Conservation (phyloP, 2,113 vertebrate genomes). For the Leucopternis melanops region DNA sequence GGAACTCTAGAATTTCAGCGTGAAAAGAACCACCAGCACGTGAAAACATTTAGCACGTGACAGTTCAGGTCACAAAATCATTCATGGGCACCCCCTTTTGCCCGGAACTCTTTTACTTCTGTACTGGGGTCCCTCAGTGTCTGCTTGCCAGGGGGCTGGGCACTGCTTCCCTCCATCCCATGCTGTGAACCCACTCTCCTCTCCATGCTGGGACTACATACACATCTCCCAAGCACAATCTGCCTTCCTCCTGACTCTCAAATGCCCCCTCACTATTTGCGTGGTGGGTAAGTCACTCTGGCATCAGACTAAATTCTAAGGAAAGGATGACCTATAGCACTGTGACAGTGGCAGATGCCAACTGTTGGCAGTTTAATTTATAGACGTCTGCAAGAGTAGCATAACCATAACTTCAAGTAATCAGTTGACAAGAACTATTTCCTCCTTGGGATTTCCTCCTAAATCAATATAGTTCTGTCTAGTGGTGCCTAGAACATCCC, state of each 20-base stretch:
- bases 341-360: slow-evolving; percentile 37
- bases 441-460: slow-evolving; percentile 53
- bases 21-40: neutral
- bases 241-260: neutral
- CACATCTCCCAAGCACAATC: neutral
- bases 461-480: slow-evolving; percentile 31
- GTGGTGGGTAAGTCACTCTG: neutral
- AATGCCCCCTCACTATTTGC: neutral
- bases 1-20: neutral
- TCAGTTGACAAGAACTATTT: slow-evolving; percentile 52
- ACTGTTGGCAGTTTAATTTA: slow-evolving; percentile 31
- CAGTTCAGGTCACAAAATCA: neutral
- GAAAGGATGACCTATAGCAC: slow-evolving; percentile 1
- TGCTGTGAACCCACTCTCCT: neutral
- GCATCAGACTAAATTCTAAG: neutral
- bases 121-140: accelerated
- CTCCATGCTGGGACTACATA: accelerated
- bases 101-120: neutral
- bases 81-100: neutral
- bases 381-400: neutral
- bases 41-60: neutral
- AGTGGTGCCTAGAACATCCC: neutral
- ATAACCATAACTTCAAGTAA: slow-evolving; percentile 35
- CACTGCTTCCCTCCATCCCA: neutral
- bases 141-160: neutral